Conservation (phyloP, 1,140 invertebrate genomes). For the Drosophila navojoa region DNA sequence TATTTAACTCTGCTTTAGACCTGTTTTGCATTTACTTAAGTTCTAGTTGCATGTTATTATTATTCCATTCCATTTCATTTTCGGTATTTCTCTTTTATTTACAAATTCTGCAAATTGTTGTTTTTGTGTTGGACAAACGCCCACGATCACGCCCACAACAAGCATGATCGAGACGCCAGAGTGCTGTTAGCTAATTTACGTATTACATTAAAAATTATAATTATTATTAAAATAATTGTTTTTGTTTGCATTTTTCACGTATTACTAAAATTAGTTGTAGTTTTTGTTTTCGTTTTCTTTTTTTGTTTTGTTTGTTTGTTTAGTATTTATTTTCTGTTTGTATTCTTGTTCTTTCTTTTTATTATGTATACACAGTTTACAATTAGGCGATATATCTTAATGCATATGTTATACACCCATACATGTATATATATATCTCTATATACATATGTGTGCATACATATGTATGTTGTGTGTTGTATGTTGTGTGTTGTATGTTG, state of each 20-base stretch:
- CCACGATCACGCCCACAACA: slow-evolving; percentile 17
- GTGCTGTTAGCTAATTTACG: slow-evolving; percentile 33
- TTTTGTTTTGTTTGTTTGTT: slow-evolving; percentile 17
- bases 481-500: slow-evolving; percentile 13
- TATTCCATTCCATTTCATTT: slow-evolving; percentile 16
- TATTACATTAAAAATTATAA: slow-evolving; percentile 25
- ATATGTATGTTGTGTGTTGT: slow-evolving; percentile 12
- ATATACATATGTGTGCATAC: slow-evolving; percentile 35
- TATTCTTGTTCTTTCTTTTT: slow-evolving; percentile 37
- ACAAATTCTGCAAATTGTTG: slow-evolving; percentile 39
- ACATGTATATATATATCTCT: slow-evolving; percentile 46
- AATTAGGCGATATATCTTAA: slow-evolving; percentile 38
- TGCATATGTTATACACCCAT: slow-evolving; percentile 25
- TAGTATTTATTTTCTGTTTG: slow-evolving; percentile 31
- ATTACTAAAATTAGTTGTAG: slow-evolving; percentile 61
- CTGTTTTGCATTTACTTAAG: slow-evolving; percentile 49
- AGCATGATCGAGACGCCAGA: slow-evolving; percentile 15
- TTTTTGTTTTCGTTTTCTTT: slow-evolving; percentile 33
- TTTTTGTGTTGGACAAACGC: slow-evolving; percentile 38
- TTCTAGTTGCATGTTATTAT: slow-evolving; percentile 22
- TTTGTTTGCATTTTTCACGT: slow-evolving; percentile 26
- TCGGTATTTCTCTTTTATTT: slow-evolving; percentile 30
- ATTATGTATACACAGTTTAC: slow-evolving; percentile 68
- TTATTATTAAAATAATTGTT: slow-evolving; percentile 19
- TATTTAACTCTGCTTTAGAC: slow-evolving; percentile 36